Base-by-base conservation (phyloP, 2,797 vertebrate genomes). In the Hypotaenidia philippensis region DNA sequence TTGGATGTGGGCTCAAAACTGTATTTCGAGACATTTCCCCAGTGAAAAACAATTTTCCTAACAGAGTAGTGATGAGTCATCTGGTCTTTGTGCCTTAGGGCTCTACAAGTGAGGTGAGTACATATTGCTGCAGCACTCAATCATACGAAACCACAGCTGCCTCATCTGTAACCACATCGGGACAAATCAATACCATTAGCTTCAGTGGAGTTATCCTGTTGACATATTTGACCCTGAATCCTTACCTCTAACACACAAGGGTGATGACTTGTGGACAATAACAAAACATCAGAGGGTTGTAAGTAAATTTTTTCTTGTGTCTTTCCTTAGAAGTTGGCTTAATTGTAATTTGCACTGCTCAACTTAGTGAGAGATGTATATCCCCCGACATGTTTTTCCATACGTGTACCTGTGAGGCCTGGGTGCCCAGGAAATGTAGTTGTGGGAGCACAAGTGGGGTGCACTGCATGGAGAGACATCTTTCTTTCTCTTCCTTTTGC, bases 101-200 rank as follows among this genome's bases (percentile, higher is more conserved):
- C 50, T 94, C 76, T 86, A 55, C 70, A 84, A 87, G 63, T n/a
- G 74, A 95, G 86, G 80, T 90, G 88, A 94, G 66, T 36, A 87
- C 85, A 66, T 86, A 75, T 6, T 74, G 82, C 80, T 93, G 81
- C 59, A 87, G 93, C 14, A 17, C 74, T 97, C 92, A 82, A 47
- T 91, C 86, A 88, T 56, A 61, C 19, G 81, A 94, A 94, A 95
- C 94, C 93, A 94, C 88, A 81, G 63, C 70, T 79, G 70, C 65
- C 59, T 93, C 80, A 82, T 92, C 70, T 92, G 61, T 88, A 95
- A 88, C 92, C 93, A 79, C 92, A 84, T 2, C 4, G 38, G 22
- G 70, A 82, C n/a, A 81, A 93, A 95, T 96, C 91, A 91, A 90
- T 95, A 85, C 83, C 80, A 92, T 94, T 94, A 95, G 74, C 80